Conservation (phyloP, 2,888 invertebrate species). For the Pandemis corylana region DNA sequence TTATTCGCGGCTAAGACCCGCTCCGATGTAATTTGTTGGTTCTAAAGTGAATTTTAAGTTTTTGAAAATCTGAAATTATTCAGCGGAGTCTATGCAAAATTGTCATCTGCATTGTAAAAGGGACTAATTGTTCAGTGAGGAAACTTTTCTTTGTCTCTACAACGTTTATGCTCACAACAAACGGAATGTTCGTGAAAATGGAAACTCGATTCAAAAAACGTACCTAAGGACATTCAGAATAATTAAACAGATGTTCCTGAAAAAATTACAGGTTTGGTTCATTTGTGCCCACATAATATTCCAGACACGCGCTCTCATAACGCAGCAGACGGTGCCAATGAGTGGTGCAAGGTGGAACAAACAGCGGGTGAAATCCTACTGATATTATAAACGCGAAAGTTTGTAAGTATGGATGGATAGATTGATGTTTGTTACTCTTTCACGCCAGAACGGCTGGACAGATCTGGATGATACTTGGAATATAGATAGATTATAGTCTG, state of each 20-base stretch:
- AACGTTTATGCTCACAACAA: no score
- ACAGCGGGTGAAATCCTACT: slow-evolving; percentile 12
- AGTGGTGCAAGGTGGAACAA: slow-evolving; percentile 46
- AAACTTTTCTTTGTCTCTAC: not conserved
- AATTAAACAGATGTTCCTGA: slow-evolving; percentile 71
- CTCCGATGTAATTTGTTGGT: slow-evolving; percentile 33
- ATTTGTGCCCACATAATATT: slow-evolving; percentile 64
- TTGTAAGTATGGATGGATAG: no score
- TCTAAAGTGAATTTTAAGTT: slow-evolving; percentile 37
- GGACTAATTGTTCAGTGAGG: no score
- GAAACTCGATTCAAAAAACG: slow-evolving; percentile 2
- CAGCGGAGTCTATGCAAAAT: slow-evolving; percentile 1
- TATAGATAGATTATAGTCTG: no score
- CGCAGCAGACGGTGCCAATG: slow-evolving; percentile 55
- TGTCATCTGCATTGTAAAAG: slow-evolving; percentile 26
- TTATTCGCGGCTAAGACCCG: slow-evolving; percentile 30
- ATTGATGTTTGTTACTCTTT: no score
- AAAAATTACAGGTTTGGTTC: slow-evolving; percentile 66
- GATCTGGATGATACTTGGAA: no score
- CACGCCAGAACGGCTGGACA: no score
- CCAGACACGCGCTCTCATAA: slow-evolving; percentile 45
- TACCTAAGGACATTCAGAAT: slow-evolving; percentile 63
- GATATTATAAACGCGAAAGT: no score
- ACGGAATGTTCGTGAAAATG: not conserved
- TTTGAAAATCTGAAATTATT: slow-evolving; percentile 16